Evolutionary conservation across 2,113 vertebrate species (phyloP), one percentile per base, ranked within the genome.

Genomic region (Oxyruncus cristatus): DNA sequence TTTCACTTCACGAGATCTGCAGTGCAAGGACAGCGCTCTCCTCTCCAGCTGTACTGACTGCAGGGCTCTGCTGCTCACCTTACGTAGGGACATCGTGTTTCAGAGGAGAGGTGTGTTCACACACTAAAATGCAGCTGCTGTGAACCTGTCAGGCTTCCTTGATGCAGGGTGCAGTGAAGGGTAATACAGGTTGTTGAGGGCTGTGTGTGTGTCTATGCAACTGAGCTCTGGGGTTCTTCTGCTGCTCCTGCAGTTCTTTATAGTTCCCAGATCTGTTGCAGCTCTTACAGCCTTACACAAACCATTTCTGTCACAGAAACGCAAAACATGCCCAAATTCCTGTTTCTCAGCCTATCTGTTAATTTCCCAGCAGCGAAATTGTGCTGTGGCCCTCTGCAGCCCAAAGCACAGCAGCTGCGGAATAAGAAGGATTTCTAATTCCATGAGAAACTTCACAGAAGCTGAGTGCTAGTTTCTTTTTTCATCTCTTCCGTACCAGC

Each of bases 401-500:
- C 59, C 75, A 75, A 92, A 91, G 56, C 65, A 68, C 47, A 49
- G 76, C 72, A 15, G 6, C 61, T 91, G 50, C 49, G 73, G 56
- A 63, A 32, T 46, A 46, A 67, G 42, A 77, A 53, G 20, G 44
- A 28, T 77, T 86, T 68, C 72, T 89, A 17, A 86, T 86, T 93
- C 68, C 58, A 20, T 47, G 56, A 50, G 73, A 88, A 96, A 71
- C 63, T 81, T 93, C 85, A 88, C 44, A 74, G 49, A 55, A 90
- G 20, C 72, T 71, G 33, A 71, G 28, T 46, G 50, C 66, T 88
- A 8, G 44, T 81, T 93, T 53, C 76, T 65, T 87, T 78, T 92
- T 92, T 75, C 82, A 84, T 88, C 77, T 75, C 46, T 89, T 81
- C 76, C 68, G 8, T 76, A 84, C 58, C 53, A 92, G 86, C 86